Evolutionary conservation across 2,797 vertebrate species (phyloP).

Genomic region (Neosalanx taihuensis): DNA sequence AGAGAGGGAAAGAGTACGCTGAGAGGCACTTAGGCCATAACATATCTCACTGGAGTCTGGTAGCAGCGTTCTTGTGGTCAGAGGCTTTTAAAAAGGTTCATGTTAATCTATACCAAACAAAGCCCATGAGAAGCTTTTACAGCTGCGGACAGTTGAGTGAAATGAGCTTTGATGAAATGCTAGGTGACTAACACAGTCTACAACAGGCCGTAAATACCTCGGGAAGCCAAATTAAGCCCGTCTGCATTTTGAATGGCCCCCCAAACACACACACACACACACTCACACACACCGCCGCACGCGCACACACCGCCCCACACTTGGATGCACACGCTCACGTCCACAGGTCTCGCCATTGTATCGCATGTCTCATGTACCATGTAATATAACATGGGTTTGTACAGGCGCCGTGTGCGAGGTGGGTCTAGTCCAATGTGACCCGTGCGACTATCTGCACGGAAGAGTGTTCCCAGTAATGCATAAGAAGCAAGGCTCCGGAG

Average conservation of each 20-base stretch:
- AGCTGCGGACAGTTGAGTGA: conserved; percentile 66
- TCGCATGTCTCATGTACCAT: neutral
- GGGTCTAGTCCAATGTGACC: conserved; percentile 68
- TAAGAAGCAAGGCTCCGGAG: conserved; percentile 69
- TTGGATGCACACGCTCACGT: neutral
- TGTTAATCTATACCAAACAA: conserved; percentile 68
- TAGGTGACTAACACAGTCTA: conserved; percentile 68
- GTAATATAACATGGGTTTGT: conserved; percentile 58
- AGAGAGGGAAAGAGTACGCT: conserved; percentile 57
- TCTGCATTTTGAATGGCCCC: neutral
- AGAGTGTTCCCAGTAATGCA: conserved; percentile 74
- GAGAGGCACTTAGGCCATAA: conserved; percentile 82
- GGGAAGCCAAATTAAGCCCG: conserved; percentile 56
- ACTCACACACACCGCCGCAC: neutral
- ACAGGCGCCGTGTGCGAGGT: conserved; percentile 7
- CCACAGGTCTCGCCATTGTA: too few species aligned
- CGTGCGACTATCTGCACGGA: conserved; percentile 68
- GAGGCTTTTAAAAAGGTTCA: conserved; percentile 83
- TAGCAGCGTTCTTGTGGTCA: conserved; percentile 77
- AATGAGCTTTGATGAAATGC: conserved; percentile 76
- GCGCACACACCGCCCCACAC: conserved; percentile 1
- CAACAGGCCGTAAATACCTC: conserved; percentile 67
- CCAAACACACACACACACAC: neutral
- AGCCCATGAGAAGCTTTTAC: conserved; percentile 75
- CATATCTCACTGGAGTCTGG: conserved; percentile 48